A percentile compares a stretch with the other conserved stretches of the same genome.
Evolutionary conservation across 2,888 invertebrate genomes (phyloP).

Genomic region (Thera obeliscata): DNA sequence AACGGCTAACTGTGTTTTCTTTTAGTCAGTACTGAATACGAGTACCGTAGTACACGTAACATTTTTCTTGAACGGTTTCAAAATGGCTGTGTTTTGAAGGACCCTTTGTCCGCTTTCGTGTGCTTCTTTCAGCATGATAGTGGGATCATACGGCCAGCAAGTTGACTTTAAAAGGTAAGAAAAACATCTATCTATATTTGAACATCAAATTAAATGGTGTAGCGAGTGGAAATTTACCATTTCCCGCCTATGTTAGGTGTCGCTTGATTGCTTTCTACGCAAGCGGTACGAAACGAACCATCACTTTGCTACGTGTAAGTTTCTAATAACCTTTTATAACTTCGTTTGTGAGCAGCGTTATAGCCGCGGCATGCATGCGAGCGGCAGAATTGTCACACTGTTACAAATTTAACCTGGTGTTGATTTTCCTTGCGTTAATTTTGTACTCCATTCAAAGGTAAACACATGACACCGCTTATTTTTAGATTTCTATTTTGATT

Average conservation of each 20-base stretch:
- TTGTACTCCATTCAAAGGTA: slow-evolving; percentile 59
- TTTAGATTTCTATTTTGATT: slow-evolving; percentile 51
- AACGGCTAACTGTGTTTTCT: slow-evolving; percentile 72
- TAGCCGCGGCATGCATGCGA: slow-evolving; percentile 50
- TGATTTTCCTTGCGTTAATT: slow-evolving; percentile 51
- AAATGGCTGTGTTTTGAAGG: slow-evolving; percentile 90
- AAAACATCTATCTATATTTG: slow-evolving; percentile 58
- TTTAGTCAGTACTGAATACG: slow-evolving; percentile 61
- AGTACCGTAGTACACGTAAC: slow-evolving; percentile 80
- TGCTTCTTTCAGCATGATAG: slow-evolving; percentile 88
- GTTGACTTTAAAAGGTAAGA: slow-evolving; percentile 86
- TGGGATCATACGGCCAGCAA: slow-evolving; percentile 86
- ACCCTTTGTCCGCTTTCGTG: slow-evolving; percentile 86
- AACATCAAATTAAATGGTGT: slow-evolving; percentile 53
- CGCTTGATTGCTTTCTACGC: slow-evolving; percentile 79
- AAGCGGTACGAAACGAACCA: slow-evolving; percentile 69
- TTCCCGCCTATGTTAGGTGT: slow-evolving; percentile 67
- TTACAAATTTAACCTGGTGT: slow-evolving; percentile 60
- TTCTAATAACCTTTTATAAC: slow-evolving; percentile 71
- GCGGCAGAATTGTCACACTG: slow-evolving; percentile 45
- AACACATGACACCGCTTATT: slow-evolving; percentile 69
- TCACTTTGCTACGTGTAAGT: slow-evolving; percentile 78
- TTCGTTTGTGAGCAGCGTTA: slow-evolving; percentile 54
- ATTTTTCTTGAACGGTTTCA: slow-evolving; percentile 83
- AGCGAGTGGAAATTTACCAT: slow-evolving; percentile 75